phyloP scores from a whole-genome alignment of 2,888 invertebrate species.

The Lasioglossum pauxillum region DNA sequence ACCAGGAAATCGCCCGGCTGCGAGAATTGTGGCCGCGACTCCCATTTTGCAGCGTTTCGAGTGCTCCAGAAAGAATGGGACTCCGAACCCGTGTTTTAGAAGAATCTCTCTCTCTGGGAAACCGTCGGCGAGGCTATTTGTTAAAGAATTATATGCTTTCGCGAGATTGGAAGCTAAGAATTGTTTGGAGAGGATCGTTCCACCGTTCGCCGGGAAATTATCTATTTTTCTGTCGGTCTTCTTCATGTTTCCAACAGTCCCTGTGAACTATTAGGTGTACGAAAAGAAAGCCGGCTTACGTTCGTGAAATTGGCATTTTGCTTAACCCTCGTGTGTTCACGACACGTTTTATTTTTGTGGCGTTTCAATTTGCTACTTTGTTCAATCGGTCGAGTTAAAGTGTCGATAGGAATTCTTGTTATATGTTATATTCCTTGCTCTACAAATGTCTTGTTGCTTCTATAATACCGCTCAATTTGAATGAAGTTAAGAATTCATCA shows the following conservation, averaged over 20 bases:
- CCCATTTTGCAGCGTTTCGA: not conserved
- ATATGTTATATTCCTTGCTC: too few relatives aligned
- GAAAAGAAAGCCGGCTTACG: not conserved
- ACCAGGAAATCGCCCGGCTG: slow-evolving; percentile 11
- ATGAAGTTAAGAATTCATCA: not conserved
- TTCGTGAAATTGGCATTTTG: not conserved
- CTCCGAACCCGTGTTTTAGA: not conserved
- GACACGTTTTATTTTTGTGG: not conserved
- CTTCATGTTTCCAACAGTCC: not conserved
- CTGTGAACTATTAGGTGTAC: not conserved
- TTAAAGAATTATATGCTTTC: slow-evolving; percentile 7
- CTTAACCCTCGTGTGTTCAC: not conserved
- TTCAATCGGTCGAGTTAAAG: not conserved
- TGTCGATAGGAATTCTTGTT: not conserved
- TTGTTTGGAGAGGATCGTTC: not conserved
- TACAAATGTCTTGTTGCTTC: not conserved
- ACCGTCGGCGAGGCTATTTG: not conserved
- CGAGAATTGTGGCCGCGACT: slow-evolving; percentile 21
- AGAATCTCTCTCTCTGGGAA: not conserved
- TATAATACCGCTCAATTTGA: too few relatives aligned
- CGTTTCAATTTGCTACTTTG: not conserved
- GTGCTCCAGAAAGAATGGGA: not conserved
- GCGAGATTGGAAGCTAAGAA: slow-evolving; percentile 3
- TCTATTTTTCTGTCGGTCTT: not conserved
- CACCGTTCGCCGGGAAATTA: not conserved